Conservation (phyloP, 2,888 invertebrate genomes). For the Drosophila demipolita region DNA sequence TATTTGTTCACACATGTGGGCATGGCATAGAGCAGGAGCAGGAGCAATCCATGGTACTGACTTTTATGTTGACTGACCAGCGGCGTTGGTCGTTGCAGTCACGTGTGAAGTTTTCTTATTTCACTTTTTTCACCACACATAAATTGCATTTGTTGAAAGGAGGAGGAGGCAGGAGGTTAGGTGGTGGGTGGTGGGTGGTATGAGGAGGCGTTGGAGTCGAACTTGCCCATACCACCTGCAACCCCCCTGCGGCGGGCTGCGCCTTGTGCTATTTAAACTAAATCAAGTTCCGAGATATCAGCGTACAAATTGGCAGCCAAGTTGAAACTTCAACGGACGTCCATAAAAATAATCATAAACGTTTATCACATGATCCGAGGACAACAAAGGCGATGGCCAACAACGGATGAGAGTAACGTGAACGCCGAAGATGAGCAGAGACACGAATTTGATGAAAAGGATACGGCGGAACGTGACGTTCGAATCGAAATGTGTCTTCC, state of each 20-base stretch:
- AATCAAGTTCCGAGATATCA: conserved; percentile 68
- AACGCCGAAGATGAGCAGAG: conserved; percentile 15
- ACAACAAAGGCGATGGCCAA: conserved; percentile 37
- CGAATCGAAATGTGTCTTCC: conserved; percentile 14
- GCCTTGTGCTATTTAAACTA: conserved; percentile 70
- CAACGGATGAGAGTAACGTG: conserved; percentile 10
- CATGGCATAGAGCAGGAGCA: conserved; percentile 18
- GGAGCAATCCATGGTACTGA: conserved; percentile 26
- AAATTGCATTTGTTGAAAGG: conserved; percentile 55
- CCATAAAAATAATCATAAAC: conserved; percentile 78
- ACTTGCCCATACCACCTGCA: background rate
- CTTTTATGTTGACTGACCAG: conserved; percentile 57
- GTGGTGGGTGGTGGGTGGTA: background rate
- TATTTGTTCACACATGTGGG: conserved; percentile 77
- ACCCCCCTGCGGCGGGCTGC: conserved; percentile 4
- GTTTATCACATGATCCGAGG: conserved; percentile 64
- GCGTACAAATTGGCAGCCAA: conserved; percentile 69
- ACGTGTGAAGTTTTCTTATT: conserved; percentile 60
- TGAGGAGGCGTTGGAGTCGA: background rate
- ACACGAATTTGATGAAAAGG: conserved; percentile 67
- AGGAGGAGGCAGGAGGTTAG: background rate
- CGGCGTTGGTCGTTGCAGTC: conserved; percentile 62
- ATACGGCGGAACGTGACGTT: conserved; percentile 59
- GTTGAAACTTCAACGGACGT: conserved; percentile 56
- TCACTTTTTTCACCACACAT: conserved; percentile 42